Evolutionary conservation across 2,797 vertebrate species (phyloP), one percentile per base, ranked within the genome.

Genomic region (Spinus pinus): DNA sequence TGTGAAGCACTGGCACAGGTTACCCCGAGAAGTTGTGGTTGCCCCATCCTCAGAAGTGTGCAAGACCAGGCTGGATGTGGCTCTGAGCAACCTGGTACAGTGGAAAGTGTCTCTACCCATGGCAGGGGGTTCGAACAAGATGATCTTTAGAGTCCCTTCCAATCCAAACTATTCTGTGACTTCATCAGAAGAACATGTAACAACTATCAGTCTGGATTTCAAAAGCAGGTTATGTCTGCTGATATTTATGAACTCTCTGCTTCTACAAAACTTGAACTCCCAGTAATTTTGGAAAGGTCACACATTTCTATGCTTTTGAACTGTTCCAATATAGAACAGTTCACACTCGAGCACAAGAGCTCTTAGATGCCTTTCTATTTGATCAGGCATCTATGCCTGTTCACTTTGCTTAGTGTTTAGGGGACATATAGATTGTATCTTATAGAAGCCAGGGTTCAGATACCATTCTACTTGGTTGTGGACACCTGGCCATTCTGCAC

Each of bases 101-200:
- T 53, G 19, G 4, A 65, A 78, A 39, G 15, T 33, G 17, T 58
- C n/a, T 33, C 65, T 71, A 19, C 25, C 21, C 39, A 23, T 23
- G 39, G 12, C n/a, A 64, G 9, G 6, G 20, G 21, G 0, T 4
- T 89, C 5, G 18, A 78, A 77, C 0, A 1, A 41, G 10, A 41
- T 46, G 22, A 72, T 65, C 30, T 71, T 71, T 58, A 71, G 25
- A 10, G 66, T 35, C 11, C 33, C 19, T 66, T 60, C 31, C 33
- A 53, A 42, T 25, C 20, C 33, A 72, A 79, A 41, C 7, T 7
- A n/a, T 13, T 90, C 27, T n/a, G 25, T 41, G 56, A 15, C 51
- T 54, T 51, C 47, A 31, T n/a, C 22, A 53, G 37, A 66, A 80
- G 30, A 23, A 78, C 0, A 0, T 3, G 4, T 57, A 83, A 31